Base-by-base conservation (phyloP, 2,113 vertebrate species). In the Microcebus tavaratra region DNA sequence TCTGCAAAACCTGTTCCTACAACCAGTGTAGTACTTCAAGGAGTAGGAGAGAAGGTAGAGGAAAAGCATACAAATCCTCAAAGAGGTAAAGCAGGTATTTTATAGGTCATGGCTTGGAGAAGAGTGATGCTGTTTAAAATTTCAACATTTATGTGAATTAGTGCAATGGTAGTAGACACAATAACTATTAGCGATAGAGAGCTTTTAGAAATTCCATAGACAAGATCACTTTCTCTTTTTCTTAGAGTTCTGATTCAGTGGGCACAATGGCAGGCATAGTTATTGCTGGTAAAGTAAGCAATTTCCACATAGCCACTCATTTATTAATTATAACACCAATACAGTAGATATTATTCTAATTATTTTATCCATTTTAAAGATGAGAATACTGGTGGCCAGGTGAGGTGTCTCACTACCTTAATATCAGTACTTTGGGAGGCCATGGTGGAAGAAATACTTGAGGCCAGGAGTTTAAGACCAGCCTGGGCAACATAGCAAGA, bases 241-340 rank as follows among this genome's bases (percentile, higher is more conserved):
- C 39, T 57, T 53, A 17, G 36, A 48, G 13, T 57, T 82, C 23
- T 45, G 42, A 82, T 70, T 53, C 67, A 23, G 31, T 42, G 27
- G 36, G 3, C 8, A 39, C 9, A 72, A 18, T 45, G 2, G 18
- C 25, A n/a, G 15, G 3, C 3, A 63, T 0, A 70, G 31, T n/a
- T 75, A 75, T 1, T 34, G 10, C 68, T 59, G 7, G 48, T 55
- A n/a, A 76, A 53, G 6, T 53, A 91, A 75, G 21, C 5, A 45
- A 55, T 42, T 34, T 86, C 4, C 45, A 48, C 29, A 3, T 57
- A 80, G 29, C 34, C 59, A 29, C 3, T 59, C 8, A 42, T 65
- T 85, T 45, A 91, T 7, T 53, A 91, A 63, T 57, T 29, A 75
- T 0, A 13, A n/a, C 1, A 34, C 31, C 42, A 50, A 23, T 27